Base-by-base conservation (phyloP, 2,797 vertebrate species). In the Apodemus agrarius region DNA sequence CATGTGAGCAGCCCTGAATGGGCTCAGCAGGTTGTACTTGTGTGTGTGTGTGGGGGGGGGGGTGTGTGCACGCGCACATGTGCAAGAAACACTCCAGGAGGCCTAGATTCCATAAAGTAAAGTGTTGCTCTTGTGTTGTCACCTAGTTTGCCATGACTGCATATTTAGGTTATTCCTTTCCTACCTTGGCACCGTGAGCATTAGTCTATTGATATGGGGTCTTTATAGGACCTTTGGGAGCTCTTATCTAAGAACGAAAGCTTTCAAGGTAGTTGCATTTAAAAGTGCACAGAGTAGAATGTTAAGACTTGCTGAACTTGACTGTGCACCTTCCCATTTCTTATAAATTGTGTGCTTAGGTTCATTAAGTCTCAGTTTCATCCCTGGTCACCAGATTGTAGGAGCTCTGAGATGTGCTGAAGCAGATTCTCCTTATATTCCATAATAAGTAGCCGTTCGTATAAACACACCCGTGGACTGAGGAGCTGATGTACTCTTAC, bases 241-340 rank as follows among this genome's bases (percentile, higher is more conserved):
- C 12, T 63, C 26, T 80, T 37, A 43, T 94, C 46, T 96, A 82
- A 93, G 91, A 89, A 12, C 14, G 10, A 96, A 75, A 49, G 3
- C 26, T 92, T 97, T 91, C 26, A 31, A 86, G 63, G 49, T 52
- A 83, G 10, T 63, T 78, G 34, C 31, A 17, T 89, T 11, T 16
- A 82, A 93, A 94, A 87, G n/a, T 12, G 85, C 34, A 76, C 74
- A 65, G 93, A 75, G 92, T 96, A 72, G 21, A 92, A 75, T 89
- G 3, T 67, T 63, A 84, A 26, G 54, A 61, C 57, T 85, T 59
- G n/a, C 59, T 90, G 59, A 74, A 37, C 81, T 69, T 92, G 81
- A 29, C 13, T 85, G 31, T 93, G 52, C 57, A 31, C n/a, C 46
- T 54, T 88, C 65, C 43, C 40, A 67, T 91, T 90, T 22, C 2